phyloP scores from a whole-genome alignment of 2,797 vertebrate genomes.

The Falco berigora region DNA sequence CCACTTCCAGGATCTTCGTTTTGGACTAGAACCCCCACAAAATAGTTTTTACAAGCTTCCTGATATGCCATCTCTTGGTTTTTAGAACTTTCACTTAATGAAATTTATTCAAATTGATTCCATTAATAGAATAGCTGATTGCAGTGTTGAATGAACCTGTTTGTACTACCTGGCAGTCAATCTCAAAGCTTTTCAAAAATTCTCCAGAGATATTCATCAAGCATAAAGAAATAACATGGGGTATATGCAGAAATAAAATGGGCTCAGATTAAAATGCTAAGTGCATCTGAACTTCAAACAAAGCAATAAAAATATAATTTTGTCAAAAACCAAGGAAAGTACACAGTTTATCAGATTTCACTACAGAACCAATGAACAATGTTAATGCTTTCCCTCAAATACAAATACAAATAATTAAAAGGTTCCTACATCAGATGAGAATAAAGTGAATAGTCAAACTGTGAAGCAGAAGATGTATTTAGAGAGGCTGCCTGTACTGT shows the following conservation, averaged over 20 bases:
- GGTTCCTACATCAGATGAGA: background rate
- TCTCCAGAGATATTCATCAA: conserved; percentile 18
- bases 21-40: background rate
- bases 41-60: background rate
- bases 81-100: conserved; percentile 1
- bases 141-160: conserved; percentile 21
- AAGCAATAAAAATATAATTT: background rate
- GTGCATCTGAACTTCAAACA: background rate
- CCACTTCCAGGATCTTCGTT: background rate
- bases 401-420: background rate
- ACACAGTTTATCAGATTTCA: background rate
- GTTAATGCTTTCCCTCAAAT: background rate
- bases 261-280: conserved; percentile 1
- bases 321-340: background rate
- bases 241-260: background rate
- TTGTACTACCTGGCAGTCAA: conserved; percentile 44
- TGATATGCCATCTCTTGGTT: background rate
- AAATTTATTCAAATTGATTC: conserved; percentile 44
- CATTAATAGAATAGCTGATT: conserved; percentile 49
- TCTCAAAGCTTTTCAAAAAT: conserved; percentile 28
- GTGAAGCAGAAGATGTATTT: background rate
- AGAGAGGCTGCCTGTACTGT: background rate
- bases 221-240: background rate
- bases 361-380: background rate
- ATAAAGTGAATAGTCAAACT: background rate